Conservation (phyloP, 1,140 invertebrate species). For the Drosophila nikananu region DNA sequence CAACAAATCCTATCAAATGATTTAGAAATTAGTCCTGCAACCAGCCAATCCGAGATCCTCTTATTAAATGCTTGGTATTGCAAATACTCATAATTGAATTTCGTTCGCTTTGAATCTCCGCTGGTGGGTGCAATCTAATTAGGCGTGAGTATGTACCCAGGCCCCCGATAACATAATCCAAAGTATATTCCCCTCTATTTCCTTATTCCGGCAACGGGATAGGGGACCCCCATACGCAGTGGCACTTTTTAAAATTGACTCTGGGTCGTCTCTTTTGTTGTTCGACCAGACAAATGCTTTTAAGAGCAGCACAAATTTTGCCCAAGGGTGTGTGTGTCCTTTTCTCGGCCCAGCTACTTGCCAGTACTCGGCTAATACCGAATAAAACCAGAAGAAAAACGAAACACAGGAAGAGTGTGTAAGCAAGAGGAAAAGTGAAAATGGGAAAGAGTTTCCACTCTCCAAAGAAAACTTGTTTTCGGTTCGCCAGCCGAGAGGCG, state of each 20-base stretch:
- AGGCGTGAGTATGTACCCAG: slow-evolving; percentile 11
- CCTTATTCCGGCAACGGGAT: slow-evolving; percentile 15
- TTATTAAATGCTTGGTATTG: slow-evolving; percentile 2
- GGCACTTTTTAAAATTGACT: slow-evolving; percentile 75
- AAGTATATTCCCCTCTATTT: slow-evolving; percentile 12
- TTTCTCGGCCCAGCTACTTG: slow-evolving; percentile 64
- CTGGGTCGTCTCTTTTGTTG: slow-evolving; percentile 41
- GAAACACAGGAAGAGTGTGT: slow-evolving; percentile 26
- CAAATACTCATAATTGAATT: slow-evolving; percentile 47
- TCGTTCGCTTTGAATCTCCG: slow-evolving; percentile 29
- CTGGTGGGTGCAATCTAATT: slow-evolving; percentile 43
- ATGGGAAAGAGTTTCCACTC: slow-evolving; percentile 9
- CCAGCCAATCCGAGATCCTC: slow-evolving; percentile 3
- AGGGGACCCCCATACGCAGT: slow-evolving; percentile 26
- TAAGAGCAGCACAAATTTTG: slow-evolving; percentile 65
- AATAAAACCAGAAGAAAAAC: slow-evolving; percentile 22
- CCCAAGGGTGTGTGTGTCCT: slow-evolving; percentile 73
- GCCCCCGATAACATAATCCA: slow-evolving; percentile 30
- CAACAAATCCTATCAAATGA: slow-evolving; percentile 2
- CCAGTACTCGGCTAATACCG: slow-evolving; percentile 44
- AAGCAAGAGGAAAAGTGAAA: slow-evolving; percentile 15
- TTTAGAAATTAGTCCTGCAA: neutral
- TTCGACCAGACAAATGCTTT: slow-evolving; percentile 73
- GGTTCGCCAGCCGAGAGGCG: slow-evolving; percentile 57
- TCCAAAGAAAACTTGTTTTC: slow-evolving; percentile 59